These are phyloP conservation scores for Carassius auratus DNA, from an alignment of 2,113 vertebrate genomes.

Conservation along the genomic window DNA sequence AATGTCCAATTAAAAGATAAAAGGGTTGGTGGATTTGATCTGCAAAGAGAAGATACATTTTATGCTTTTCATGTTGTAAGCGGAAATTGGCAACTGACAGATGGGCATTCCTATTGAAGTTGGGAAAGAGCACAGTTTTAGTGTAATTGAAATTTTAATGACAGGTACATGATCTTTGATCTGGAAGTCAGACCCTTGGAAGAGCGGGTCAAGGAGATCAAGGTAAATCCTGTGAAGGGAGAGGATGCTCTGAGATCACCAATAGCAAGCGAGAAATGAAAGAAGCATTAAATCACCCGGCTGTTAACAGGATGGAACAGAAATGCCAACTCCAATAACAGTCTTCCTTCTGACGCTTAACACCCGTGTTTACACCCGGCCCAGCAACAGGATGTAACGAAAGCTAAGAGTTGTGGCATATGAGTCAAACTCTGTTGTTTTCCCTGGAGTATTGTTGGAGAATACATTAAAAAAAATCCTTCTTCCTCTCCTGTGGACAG, in stretches of 20 bases:
- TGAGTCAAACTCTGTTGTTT: background rate
- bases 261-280: constrained; percentile 28
- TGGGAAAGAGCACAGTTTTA: constrained; percentile 11
- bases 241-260: constrained; percentile 1
- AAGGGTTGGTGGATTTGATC: constrained; percentile 46
- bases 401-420: constrained; percentile 11
- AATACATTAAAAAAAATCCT: background rate
- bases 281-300: constrained; percentile 38
- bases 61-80: constrained; percentile 41
- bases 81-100: background rate
- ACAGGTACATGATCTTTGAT: constrained; percentile 47
- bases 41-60: constrained; percentile 43
- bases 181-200: constrained; percentile 30
- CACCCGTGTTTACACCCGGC: background rate
- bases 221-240: constrained; percentile 9
- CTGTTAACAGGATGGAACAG: constrained; percentile 30
- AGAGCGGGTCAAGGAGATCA: constrained; percentile 5
- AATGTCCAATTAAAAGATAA: constrained; percentile 52
- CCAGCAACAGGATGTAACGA: constrained; percentile 1
- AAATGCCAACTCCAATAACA: constrained; percentile 1
- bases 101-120: constrained; percentile 8
- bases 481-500: background rate
- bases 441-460: background rate
- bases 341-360: background rate
- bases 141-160: constrained; percentile 47